Evolutionary conservation across 2,113 vertebrate species (phyloP).

Genomic region (Limnothrissa miodon): DNA sequence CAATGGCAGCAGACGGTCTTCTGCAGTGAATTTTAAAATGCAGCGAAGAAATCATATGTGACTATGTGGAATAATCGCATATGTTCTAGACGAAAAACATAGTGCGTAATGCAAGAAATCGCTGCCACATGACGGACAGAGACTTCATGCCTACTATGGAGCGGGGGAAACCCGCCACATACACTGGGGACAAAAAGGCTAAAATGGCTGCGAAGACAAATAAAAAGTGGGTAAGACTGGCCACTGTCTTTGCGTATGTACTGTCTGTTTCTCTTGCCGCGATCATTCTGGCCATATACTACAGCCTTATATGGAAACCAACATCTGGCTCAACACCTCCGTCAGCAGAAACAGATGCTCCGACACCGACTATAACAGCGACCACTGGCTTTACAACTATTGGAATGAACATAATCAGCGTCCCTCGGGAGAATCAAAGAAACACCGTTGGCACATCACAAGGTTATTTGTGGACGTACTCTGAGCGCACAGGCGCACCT

Average conservation of each 20-base stretch:
- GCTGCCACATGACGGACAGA: slow-evolving; percentile 76
- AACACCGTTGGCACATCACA: slow-evolving; percentile 20
- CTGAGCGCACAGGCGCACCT: neutral
- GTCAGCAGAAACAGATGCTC: slow-evolving; percentile 28
- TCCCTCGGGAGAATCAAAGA: slow-evolving; percentile 6
- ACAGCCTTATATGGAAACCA: slow-evolving; percentile 86
- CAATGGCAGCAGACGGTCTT: neutral
- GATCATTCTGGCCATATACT: slow-evolving; percentile 84
- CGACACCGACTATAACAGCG: neutral
- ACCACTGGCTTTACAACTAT: neutral
- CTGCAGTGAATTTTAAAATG: neutral
- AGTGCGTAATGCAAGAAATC: slow-evolving; percentile 72
- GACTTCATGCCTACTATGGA: slow-evolving; percentile 71
- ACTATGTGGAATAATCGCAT: slow-evolving; percentile 18
- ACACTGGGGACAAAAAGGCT: slow-evolving; percentile 86
- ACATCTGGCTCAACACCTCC: slow-evolving; percentile 48
- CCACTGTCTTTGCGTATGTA: slow-evolving; percentile 84
- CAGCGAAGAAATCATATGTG: no score
- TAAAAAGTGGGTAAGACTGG: slow-evolving; percentile 86
- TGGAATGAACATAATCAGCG: slow-evolving; percentile 21
- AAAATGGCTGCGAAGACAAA: slow-evolving; percentile 86
- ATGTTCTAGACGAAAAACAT: slow-evolving; percentile 63
- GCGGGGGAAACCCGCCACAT: slow-evolving; percentile 83
- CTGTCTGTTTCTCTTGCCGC: slow-evolving; percentile 84
- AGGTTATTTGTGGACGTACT: neutral